A percentile compares a stretch with the other conserved stretches of the same genome.
These are phyloP conservation scores for Actinia tenebrosa DNA, from an alignment of 64 coral and sea anemone species.

Conservation along the genomic window DNA sequence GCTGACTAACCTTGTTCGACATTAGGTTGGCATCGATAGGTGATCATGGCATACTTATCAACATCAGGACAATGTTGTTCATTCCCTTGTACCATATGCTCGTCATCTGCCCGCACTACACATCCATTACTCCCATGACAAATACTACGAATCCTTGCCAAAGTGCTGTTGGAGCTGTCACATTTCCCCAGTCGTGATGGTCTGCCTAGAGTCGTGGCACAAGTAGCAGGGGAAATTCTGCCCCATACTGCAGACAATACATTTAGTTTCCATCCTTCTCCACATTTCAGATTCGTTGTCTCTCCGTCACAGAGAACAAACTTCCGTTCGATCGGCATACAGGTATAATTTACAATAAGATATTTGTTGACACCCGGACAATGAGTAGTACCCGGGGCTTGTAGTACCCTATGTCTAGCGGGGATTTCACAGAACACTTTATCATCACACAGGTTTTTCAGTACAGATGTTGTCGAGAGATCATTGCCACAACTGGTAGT, in stretches of 20 bases:
- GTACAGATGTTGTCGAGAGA: slow-evolving; percentile 29
- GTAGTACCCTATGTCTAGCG: slow-evolving; percentile 70
- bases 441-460: slow-evolving; percentile 75
- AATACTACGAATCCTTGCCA: slow-evolving; percentile 37
- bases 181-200: slow-evolving; percentile 50
- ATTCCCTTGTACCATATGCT: slow-evolving; percentile 35
- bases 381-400: slow-evolving; percentile 53
- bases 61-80: slow-evolving; percentile 60
- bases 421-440: slow-evolving; percentile 76
- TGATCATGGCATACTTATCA: slow-evolving; percentile 84
- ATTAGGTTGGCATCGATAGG: slow-evolving; percentile 72
- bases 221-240: slow-evolving; percentile 66
- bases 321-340: slow-evolving; percentile 67
- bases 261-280: slow-evolving; percentile 80
- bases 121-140: slow-evolving; percentile 66
- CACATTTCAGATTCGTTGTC: slow-evolving; percentile 60
- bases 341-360: slow-evolving; percentile 72
- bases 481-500: slow-evolving; percentile 47
- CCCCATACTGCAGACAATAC: slow-evolving; percentile 74
- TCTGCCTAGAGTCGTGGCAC: slow-evolving; percentile 59
- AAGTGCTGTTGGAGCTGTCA: slow-evolving; percentile 38
- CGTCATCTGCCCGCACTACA: slow-evolving; percentile 60
- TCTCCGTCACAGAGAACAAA: slow-evolving; percentile 85
- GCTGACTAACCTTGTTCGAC: slow-evolving; percentile 5
- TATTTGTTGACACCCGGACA: slow-evolving; percentile 92